Conservation (phyloP, 2,113 vertebrate species). For the Suncus etruscus region DNA sequence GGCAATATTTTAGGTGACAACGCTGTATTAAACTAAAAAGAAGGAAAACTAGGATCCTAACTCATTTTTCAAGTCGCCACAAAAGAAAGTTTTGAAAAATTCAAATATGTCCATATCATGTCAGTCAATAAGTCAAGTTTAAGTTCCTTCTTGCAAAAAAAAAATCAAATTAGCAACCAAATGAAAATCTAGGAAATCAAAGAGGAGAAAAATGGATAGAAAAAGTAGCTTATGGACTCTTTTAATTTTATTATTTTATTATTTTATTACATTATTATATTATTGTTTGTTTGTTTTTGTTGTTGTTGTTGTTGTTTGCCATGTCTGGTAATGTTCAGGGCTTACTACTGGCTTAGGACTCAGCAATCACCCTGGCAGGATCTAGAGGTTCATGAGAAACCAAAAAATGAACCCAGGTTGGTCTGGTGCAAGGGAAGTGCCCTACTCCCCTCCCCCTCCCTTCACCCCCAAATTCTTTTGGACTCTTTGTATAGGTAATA, state of each 20-base stretch:
- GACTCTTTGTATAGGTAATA: too few species aligned
- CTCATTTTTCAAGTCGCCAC: conserved; percentile 55
- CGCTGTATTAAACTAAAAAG: background rate
- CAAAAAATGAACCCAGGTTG: too few species aligned
- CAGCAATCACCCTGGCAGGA: too few species aligned
- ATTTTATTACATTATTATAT: background rate
- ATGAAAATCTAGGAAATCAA: background rate
- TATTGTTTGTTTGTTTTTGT: too few species aligned
- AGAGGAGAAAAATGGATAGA: background rate
- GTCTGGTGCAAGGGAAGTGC: too few species aligned
- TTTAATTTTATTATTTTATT: background rate
- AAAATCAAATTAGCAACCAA: conserved; percentile 27
- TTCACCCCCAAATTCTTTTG: too few species aligned
- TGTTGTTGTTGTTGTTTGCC: too few species aligned
- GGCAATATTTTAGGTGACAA: conserved; percentile 56
- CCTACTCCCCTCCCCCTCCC: too few species aligned
- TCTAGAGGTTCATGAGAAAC: too few species aligned
- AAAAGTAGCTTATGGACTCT: background rate
- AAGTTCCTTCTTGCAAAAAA: conserved; percentile 45
- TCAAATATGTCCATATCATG: conserved; percentile 24
- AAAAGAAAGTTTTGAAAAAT: conserved; percentile 66
- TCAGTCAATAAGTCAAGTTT: conserved; percentile 10
- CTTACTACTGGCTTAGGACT: too few species aligned
- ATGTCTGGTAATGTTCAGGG: too few species aligned
- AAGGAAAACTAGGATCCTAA: conserved; percentile 6